Base-by-base conservation (phyloP, 2,113 vertebrate genomes). In the Dipodomys spectabilis region DNA sequence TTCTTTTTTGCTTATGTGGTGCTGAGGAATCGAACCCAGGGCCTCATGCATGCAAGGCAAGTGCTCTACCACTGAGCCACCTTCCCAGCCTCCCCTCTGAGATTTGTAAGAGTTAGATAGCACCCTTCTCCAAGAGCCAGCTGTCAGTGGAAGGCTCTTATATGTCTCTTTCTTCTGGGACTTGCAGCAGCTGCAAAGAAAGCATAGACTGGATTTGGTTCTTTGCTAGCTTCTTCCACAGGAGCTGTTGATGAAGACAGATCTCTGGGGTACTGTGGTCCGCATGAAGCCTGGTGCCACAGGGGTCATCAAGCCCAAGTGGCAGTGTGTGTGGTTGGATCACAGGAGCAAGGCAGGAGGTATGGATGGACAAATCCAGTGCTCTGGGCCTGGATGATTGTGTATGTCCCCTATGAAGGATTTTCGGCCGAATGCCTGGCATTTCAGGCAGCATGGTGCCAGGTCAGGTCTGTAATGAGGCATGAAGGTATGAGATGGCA, bases 141-240 rank as follows among this genome's bases (percentile, higher is more conserved):
- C 69, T 19, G 23, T 74, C 88, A 44, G n/a, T 44, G 67, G 62
- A 82, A 90, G 79, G 79, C 67, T 57, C 57, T 80, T 32, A 0
- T 60, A 77, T 53, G 45, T 32, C 79, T 78, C 69, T 83, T 80
- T 92, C 78, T 90, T 30, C 86, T 75, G 67, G 86, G 86, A 71
- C 62, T 30, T 57, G 60, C 57, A 78, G 53, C 75, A 67, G 27
- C 68, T 73, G 28, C 53, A 72, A 87, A 16, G 53, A 69, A 88
- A 57, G 80, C 25, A 7, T 18, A 71, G 84, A 67, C 68, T 68
- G 71, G 64, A 57, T 65, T 77, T 71, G 78, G 65, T 65, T 84
- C 45, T 57, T 81, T 82, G 53, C 72, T 71, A 49, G 71, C 68
- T 92, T 20, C 71, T 85, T 93, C 44, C 27, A 4, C 25, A 1